A percentile compares a stretch with the other conserved stretches of the same genome.
phyloP scores from a whole-genome alignment of 2,888 invertebrate genomes.

The Heteromurus nitidus region DNA sequence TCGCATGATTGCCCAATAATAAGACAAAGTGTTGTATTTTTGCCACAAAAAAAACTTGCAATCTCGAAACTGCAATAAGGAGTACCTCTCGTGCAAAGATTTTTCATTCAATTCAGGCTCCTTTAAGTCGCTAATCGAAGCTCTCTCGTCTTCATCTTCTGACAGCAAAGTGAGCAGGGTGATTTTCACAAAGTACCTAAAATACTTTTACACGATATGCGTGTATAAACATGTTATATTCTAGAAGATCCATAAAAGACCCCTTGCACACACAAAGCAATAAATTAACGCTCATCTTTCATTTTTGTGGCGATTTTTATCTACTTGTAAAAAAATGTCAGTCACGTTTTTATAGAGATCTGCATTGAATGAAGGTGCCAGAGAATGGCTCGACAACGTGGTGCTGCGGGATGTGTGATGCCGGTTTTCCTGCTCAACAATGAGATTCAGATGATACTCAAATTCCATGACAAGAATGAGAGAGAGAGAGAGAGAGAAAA shows the following conservation, averaged over 20 bases:
- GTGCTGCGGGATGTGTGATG: not conserved
- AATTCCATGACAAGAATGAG: conserved; percentile 58
- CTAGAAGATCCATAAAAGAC: conserved; percentile 31
- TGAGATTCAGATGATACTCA: conserved; percentile 19
- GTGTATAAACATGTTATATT: conserved; percentile 38
- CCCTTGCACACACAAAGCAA: conserved; percentile 52
- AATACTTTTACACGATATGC: conserved; percentile 36
- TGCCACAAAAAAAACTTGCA: not conserved
- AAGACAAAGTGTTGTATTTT: not conserved
- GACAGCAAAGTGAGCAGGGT: conserved; percentile 45
- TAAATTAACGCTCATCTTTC: conserved; percentile 57
- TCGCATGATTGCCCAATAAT: not conserved
- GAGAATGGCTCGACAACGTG: too few relatives aligned
- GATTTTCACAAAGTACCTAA: conserved; percentile 54
- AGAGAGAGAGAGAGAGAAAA: too few relatives aligned
- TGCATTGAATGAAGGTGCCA: conserved; percentile 44
- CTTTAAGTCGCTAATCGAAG: conserved; percentile 56
- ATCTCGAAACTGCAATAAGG: not conserved
- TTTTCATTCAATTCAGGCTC: conserved; percentile 58
- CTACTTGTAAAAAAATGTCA: conserved; percentile 55
- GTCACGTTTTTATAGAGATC: conserved; percentile 55
- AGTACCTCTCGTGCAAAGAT: conserved; percentile 4
- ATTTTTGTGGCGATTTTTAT: conserved; percentile 52
- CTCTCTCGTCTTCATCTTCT: conserved; percentile 27
- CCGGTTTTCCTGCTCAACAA: conserved; percentile 22